Evolutionary conservation across 2,113 vertebrate genomes (phyloP).

Genomic region (Bolborhynchus lineola): DNA sequence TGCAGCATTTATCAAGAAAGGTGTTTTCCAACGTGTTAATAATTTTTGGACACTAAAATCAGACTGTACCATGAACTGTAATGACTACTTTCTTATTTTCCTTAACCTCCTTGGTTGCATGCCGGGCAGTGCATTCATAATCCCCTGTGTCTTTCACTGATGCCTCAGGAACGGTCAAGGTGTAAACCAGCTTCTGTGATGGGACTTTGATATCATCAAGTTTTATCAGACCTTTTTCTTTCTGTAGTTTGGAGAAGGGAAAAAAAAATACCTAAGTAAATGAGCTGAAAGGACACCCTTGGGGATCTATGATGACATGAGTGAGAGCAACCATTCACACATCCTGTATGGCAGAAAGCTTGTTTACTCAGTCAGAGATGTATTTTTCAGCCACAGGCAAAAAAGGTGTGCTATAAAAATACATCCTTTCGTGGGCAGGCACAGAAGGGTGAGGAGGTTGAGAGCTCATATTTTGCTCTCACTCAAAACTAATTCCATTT

Average conservation of each 20-base stretch:
- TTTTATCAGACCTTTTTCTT: constrained; percentile 71
- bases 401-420: not conserved
- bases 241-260: constrained; percentile 59
- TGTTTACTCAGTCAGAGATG: not conserved
- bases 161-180: constrained; percentile 85
- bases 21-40: not conserved
- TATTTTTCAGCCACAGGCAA: not conserved
- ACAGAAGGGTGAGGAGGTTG: not conserved
- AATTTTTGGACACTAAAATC: constrained; percentile 15
- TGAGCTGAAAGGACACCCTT: not conserved
- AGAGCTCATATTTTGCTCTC: not conserved
- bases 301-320: not conserved
- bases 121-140: constrained; percentile 89
- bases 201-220: constrained; percentile 79
- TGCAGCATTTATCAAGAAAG: not conserved
- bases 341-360: not conserved
- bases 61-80: constrained; percentile 85
- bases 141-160: constrained; percentile 90
- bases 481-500: not conserved
- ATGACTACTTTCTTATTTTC: constrained; percentile 85
- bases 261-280: not conserved
- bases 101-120: constrained; percentile 82
- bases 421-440: not conserved
- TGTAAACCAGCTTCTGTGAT: constrained; percentile 80
- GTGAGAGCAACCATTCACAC: not conserved